Percentiles rank a stretch among this genome's conserved stretches.
These are phyloP conservation scores for Branchellion lobata DNA, from an alignment of 2,888 invertebrate species.

Conservation along the genomic window DNA sequence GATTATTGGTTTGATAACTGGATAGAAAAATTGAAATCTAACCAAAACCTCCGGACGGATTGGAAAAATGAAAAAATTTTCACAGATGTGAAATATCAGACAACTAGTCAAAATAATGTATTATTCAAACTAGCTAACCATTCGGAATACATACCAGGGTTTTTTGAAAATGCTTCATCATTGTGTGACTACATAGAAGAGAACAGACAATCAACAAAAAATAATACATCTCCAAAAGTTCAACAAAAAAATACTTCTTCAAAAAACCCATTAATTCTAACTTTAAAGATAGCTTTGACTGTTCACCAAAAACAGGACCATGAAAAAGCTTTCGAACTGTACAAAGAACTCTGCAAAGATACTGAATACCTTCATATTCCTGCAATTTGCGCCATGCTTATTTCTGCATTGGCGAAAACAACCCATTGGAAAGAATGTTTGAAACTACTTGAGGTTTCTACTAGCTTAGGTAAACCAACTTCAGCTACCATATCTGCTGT, in stretches of 20 bases:
- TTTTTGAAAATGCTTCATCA: conserved; percentile 1
- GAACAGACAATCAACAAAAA: background rate
- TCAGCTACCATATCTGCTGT: background rate
- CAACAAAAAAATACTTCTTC: background rate
- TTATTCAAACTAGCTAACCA: background rate
- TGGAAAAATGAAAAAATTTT: conserved; percentile 8
- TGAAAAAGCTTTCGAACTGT: background rate
- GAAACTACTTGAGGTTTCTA: background rate
- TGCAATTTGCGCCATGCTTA: background rate
- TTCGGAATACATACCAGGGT: background rate
- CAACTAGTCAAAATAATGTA: too few relatives aligned
- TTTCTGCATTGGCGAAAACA: background rate
- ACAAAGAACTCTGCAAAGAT: background rate
- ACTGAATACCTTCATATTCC: background rate
- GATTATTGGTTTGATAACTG: background rate
- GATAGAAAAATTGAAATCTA: background rate
- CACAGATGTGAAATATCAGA: background rate
- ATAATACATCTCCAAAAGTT: too few relatives aligned
- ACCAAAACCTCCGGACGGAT: background rate
- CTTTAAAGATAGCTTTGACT: background rate
- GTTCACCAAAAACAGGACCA: background rate
- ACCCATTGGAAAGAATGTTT: conserved; percentile 7
- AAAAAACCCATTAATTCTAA: background rate
- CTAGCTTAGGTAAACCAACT: background rate
- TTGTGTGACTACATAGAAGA: background rate